phyloP scores from a whole-genome alignment of 2,113 vertebrate genomes.

The Mus spicilegus region DNA sequence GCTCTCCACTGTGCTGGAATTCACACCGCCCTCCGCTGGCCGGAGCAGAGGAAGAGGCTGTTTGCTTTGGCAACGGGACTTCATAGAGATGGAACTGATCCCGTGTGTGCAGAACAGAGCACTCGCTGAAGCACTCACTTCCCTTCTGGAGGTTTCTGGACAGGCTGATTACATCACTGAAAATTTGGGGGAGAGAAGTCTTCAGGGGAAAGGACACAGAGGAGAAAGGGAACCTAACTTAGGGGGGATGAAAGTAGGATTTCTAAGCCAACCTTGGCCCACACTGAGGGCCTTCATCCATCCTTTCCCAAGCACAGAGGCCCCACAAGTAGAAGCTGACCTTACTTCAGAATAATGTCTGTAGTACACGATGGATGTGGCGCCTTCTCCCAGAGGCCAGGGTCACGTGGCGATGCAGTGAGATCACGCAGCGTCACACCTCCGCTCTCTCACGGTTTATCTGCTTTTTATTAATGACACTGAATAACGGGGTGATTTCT shows the following conservation, averaged over 20 bases:
- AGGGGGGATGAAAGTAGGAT: background rate
- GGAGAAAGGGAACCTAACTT: constrained; percentile 8
- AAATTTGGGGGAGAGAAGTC: constrained; percentile 48
- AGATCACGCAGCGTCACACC: accelerated
- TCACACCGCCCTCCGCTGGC: constrained; percentile 82
- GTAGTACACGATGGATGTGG: too few species aligned
- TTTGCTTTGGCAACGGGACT: constrained; percentile 88
- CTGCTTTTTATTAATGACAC: background rate
- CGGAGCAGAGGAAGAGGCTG: constrained; percentile 84
- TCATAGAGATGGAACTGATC: constrained; percentile 68
- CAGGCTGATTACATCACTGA: constrained; percentile 24
- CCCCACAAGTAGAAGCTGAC: background rate
- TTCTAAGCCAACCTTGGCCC: background rate
- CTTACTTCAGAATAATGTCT: background rate
- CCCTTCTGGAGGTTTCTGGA: constrained; percentile 23
- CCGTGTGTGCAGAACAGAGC: constrained; percentile 52
- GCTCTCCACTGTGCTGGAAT: constrained; percentile 85
- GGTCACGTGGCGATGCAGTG: background rate
- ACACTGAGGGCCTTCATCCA: background rate
- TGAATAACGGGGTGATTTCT: background rate
- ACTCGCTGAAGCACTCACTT: constrained; percentile 55
- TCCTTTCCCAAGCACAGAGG: background rate
- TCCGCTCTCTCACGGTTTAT: background rate
- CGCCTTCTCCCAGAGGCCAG: background rate
- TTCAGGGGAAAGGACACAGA: constrained; percentile 29